phyloP scores from a whole-genome alignment of 2,797 vertebrate genomes.

The Picus viridis region DNA sequence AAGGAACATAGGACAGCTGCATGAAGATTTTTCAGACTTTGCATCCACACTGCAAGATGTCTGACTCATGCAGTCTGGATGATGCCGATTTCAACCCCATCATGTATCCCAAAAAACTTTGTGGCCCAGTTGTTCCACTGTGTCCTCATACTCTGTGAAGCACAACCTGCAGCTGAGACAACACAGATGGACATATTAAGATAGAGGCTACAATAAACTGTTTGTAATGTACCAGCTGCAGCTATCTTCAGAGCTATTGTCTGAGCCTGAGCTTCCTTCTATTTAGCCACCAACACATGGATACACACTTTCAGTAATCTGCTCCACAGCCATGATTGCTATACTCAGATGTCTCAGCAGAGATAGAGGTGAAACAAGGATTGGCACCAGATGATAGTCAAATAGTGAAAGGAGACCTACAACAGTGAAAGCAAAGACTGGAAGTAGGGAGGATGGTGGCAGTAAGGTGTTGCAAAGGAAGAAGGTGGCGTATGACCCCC shows the following conservation, averaged over 20 bases:
- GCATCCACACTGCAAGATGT: accelerated
- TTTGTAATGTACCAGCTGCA: background rate
- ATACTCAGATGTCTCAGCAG: background rate
- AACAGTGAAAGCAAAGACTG: background rate
- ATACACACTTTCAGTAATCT: background rate
- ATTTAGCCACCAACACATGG: background rate
- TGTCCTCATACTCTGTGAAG: background rate
- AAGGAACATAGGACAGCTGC: background rate
- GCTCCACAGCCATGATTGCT: background rate
- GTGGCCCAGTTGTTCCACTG: background rate
- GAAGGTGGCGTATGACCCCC: background rate
- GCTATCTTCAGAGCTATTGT: background rate
- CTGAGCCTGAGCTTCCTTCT: background rate
- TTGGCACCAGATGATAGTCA: background rate
- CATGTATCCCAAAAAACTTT: background rate
- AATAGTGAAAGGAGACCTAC: background rate
- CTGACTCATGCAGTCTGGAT: background rate
- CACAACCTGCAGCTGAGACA: background rate
- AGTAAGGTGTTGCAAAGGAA: background rate
- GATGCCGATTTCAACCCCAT: accelerated
- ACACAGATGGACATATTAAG: background rate
- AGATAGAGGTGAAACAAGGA: background rate
- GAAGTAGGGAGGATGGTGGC: background rate
- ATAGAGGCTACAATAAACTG: background rate
- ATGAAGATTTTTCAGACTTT: background rate